Evolutionary conservation across 2,888 invertebrate species (phyloP).

Genomic region (Dichetophora obliterata): DNA sequence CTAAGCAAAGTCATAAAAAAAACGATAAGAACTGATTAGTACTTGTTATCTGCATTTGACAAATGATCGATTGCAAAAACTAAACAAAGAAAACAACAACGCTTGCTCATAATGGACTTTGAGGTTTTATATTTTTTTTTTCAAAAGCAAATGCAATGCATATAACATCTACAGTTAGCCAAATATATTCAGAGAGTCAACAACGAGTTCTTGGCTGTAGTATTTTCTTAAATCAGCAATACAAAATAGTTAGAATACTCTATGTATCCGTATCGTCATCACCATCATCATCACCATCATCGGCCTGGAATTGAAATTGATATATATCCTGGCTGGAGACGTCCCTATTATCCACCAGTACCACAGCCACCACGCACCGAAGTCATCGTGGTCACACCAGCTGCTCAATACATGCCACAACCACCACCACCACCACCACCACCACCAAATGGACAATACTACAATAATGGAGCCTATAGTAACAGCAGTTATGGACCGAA

Average conservation of each 20-base stretch:
- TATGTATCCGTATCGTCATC: constrained; percentile 50
- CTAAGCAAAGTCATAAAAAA: no score
- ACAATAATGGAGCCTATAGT: constrained; percentile 29
- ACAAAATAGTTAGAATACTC: no score
- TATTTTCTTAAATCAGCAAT: no score
- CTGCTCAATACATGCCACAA: constrained; percentile 27
- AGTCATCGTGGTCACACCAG: constrained; percentile 43
- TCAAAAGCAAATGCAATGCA: not conserved
- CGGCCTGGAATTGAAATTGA: constrained; percentile 63
- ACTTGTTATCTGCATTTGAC: no score
- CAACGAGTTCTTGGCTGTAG: not conserved
- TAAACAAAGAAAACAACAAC: no score
- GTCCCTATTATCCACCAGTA: constrained; percentile 45
- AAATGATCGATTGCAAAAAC: no score
- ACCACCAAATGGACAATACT: constrained; percentile 32
- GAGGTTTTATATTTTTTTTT: no score
- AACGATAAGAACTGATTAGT: no score
- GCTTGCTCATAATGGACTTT: no score
- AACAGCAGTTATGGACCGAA: not conserved
- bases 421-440: constrained; percentile 30
- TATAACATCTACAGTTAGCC: not conserved
- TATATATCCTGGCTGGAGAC: constrained; percentile 51
- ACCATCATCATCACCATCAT: constrained; percentile 52
- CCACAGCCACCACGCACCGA: constrained; percentile 40
- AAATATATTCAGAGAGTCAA: not conserved